phyloP scores from a whole-genome alignment of 2,113 vertebrate species.

The Ceyx melanurus region DNA sequence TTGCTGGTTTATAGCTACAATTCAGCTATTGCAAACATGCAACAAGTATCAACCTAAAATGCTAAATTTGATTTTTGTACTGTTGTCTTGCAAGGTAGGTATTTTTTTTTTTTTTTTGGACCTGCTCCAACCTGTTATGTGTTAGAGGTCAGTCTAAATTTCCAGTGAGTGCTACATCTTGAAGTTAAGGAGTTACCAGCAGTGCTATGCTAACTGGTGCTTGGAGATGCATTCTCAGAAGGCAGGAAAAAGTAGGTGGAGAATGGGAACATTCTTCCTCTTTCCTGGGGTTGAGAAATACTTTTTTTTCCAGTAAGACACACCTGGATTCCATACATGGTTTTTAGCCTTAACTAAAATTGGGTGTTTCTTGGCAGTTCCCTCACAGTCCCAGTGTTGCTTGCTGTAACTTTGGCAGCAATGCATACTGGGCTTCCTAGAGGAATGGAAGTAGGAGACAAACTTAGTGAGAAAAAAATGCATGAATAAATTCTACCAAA shows the following conservation, averaged over 20 bases:
- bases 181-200: not conserved
- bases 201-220: not conserved
- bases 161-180: not conserved
- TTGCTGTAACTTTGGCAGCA: not conserved
- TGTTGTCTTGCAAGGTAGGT: not conserved
- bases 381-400: not conserved
- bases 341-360: not conserved
- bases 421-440: not conserved
- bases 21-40: not conserved
- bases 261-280: not conserved
- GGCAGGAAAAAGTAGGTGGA: not conserved
- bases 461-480: not conserved
- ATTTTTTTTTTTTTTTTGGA: not conserved
- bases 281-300: not conserved
- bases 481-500: not conserved
- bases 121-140: not conserved
- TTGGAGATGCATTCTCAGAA: not conserved
- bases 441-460: not conserved
- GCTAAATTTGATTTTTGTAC: not conserved
- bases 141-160: not conserved
- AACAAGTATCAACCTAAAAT: not conserved
- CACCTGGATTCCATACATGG: not conserved
- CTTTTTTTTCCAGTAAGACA: not conserved
- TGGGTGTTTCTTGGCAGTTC: not conserved
- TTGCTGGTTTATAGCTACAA: not conserved